Base-by-base conservation (phyloP, 1,140 invertebrate genomes). In the Drosophila busckii region DNA sequence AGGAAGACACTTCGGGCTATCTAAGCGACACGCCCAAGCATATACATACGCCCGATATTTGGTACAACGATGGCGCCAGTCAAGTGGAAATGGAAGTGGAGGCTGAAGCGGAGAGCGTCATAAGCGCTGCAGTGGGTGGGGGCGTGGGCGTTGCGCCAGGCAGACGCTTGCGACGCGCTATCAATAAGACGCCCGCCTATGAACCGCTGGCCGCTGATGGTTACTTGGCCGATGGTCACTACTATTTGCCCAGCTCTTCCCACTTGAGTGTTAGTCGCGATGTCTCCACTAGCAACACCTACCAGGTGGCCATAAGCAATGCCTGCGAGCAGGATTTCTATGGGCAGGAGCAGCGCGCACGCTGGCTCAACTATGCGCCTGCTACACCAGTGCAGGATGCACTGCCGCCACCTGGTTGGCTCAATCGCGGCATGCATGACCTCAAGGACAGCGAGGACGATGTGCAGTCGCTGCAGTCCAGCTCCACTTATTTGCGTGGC, bases 1-100 rank as follows among this genome's bases (percentile, higher is more conserved):
- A 91, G 42, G 89, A 90, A 49, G 91, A 92, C 49, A 92, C 92
- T 53, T 92, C 91, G 34, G 92, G 91, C 22, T 92, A 92, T 75
- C 90, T 90, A 10, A 92, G 92, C 68, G 92, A 92, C 60, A 91
- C 89, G 23, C 87, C 89, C 12, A 90, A 88, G 55, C 85, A 87
- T 31, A 62, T 65, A 38, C 83, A 87, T 45, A 87, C 83, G 2
- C 85, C 83, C 4, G 84, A 87, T 48, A 86, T 87, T 66, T 87
- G 85, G 84, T 85, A 62, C 44, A 85, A 84, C 65, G 83, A 87
- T 41, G 76, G 64, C 2, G 84, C 70, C 12, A 86, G 84, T 17
- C 78, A 84, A 46, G 76, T 50, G 76, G 73, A 53, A 87, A 78
- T 62, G 68, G 69, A 29, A 63, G 60, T 80, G 75, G 73, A 69